Conservation (phyloP, 2,797 vertebrate species). For the Fundulus diaphanus region DNA sequence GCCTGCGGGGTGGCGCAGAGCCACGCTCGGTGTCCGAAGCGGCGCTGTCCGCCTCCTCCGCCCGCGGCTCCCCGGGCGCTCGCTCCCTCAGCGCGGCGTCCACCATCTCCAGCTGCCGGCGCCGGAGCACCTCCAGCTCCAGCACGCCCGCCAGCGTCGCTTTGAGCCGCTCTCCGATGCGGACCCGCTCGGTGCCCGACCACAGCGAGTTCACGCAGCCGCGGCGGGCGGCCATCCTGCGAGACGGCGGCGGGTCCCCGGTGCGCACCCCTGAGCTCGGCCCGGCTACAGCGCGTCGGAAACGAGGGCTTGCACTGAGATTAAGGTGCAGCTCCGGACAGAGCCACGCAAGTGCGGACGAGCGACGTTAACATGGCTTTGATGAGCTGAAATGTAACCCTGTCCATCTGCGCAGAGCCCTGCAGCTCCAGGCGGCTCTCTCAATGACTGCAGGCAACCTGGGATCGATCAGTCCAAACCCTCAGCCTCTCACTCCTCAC, state of each 20-base stretch:
- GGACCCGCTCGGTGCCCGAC: slow-evolving; percentile 83
- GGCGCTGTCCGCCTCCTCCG: slow-evolving; percentile 44
- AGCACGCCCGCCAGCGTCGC: slow-evolving; percentile 85
- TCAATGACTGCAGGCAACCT: slow-evolving; percentile 29
- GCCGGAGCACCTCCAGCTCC: slow-evolving; percentile 84
- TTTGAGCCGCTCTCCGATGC: slow-evolving; percentile 85
- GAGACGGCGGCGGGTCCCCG: slow-evolving; percentile 16
- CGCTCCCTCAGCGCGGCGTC: slow-evolving; percentile 72
- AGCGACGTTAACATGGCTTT: slow-evolving; percentile 32
- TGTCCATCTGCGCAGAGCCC: slow-evolving; percentile 38
- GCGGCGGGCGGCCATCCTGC: slow-evolving; percentile 80
- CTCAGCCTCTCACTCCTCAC: slow-evolving; percentile 17
- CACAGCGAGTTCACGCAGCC: slow-evolving; percentile 83
- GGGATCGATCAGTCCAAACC: slow-evolving; percentile 28
- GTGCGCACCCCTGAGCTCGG: slow-evolving; percentile 37
- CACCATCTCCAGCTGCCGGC: slow-evolving; percentile 81
- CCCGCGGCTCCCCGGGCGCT: slow-evolving; percentile 34
- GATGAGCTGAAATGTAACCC: slow-evolving; percentile 21
- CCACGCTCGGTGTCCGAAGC: slow-evolving; percentile 56
- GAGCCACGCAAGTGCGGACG: slow-evolving; percentile 34
- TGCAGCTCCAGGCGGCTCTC: slow-evolving; percentile 26
- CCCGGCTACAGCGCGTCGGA: slow-evolving; percentile 7
- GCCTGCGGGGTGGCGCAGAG: slow-evolving; percentile 78
- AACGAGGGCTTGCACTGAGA: background rate
- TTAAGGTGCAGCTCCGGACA: slow-evolving; percentile 53